Evolutionary conservation across 1,140 invertebrate species (phyloP).

Genomic region (Hirudo medicinalis): DNA sequence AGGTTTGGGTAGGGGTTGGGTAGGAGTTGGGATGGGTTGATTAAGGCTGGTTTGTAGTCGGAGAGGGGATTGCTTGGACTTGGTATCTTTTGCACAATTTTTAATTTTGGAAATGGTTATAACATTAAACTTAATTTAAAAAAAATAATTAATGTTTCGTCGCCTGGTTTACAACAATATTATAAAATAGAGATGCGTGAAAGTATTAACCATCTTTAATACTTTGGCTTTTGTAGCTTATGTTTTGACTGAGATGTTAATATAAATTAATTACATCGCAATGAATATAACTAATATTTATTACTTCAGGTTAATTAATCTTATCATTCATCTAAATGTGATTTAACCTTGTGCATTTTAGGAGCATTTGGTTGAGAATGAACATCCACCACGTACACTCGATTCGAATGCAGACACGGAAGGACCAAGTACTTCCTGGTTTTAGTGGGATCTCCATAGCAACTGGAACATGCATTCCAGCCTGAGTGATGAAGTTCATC

Average conservation of each 20-base stretch:
- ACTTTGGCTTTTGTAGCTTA: not conserved
- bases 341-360: constrained; percentile 49
- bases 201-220: not conserved
- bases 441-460: constrained; percentile 51
- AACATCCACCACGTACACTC: constrained; percentile 74
- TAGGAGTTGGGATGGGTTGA: no score
- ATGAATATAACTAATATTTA: not conserved
- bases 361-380: constrained; percentile 55
- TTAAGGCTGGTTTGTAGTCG: no score
- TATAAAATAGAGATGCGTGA: no score
- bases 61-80: no score
- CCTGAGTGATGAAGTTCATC: constrained; percentile 90
- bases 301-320: not conserved
- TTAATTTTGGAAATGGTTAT: no score
- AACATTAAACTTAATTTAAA: no score
- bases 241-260: not conserved
- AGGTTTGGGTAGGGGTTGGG: no score
- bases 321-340: not conserved
- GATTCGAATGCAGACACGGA: constrained; percentile 64
- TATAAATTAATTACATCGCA: not conserved
- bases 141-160: no score
- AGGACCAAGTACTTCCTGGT: constrained; percentile 65
- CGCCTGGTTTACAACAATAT: no score
- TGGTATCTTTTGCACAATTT: no score
- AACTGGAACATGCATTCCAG: constrained; percentile 91